These are phyloP conservation scores for Drosophila teissieri DNA, from an alignment of 1,140 invertebrate species.

Conservation along the genomic window DNA sequence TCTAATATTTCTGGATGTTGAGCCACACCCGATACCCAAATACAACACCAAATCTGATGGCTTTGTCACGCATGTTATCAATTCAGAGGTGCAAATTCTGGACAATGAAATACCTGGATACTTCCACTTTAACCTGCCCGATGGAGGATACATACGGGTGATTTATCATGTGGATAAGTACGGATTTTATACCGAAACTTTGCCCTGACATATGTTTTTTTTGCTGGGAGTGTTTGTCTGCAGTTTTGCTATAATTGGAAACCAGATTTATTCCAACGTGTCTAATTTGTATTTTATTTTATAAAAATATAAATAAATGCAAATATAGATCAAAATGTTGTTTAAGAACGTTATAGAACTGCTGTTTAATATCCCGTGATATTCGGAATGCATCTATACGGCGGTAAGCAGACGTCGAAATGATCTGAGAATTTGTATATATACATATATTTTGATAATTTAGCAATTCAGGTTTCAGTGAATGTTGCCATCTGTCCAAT, in stretches of 20 bases:
- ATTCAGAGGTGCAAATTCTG: not conserved
- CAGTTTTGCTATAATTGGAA: constrained; percentile 24
- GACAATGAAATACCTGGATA: not conserved
- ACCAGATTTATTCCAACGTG: constrained; percentile 7
- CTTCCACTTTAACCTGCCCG: constrained; percentile 1
- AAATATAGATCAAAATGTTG: constrained; percentile 32
- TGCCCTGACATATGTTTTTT: not conserved
- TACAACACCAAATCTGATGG: not conserved
- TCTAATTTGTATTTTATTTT: constrained; percentile 14
- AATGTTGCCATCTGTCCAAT: constrained; percentile 26
- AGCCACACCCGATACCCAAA: not conserved
- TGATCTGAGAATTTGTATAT: constrained; percentile 8
- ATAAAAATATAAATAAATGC: constrained; percentile 22
- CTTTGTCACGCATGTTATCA: not conserved
- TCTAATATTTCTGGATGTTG: not conserved
- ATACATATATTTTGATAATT: constrained; percentile 18
- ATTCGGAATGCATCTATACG: constrained; percentile 24
- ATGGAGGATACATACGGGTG: constrained; percentile 7
- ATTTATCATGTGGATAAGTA: constrained; percentile 9
- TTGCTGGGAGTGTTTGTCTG: not conserved
- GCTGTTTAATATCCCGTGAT: constrained; percentile 19
- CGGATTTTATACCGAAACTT: constrained; percentile 20
- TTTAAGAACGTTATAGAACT: constrained; percentile 25
- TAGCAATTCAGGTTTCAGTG: constrained; percentile 43
- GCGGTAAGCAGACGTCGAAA: not conserved